Base-by-base conservation (phyloP, 2,113 vertebrate species). In the Cyanistes caeruleus region DNA sequence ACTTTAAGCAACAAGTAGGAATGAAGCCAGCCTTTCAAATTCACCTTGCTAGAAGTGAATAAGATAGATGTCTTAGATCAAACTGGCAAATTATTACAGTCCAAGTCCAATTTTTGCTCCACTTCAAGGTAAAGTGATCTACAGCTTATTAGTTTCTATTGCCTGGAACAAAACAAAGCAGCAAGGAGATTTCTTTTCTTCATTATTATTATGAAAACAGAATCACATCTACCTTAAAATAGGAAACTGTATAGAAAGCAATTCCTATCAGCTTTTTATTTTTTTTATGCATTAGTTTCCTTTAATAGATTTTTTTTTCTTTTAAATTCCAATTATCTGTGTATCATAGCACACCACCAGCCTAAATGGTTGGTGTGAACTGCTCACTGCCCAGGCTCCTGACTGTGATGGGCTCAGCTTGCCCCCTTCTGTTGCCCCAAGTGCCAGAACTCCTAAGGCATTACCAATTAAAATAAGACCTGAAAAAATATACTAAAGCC, bases 151-250 rank as follows among this genome's bases (percentile, higher is more conserved):
- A 64, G 10, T 10, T 88, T 95, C 89, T 76, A 72, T 68, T 81
- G 74, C 49, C 30, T 89, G 37, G 21, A 90, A 95, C n/a, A 90
- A 94, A 95, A 89, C 53, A 82, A 17, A 93, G 28, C 19, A 91
- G 62, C 37, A 75, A 89, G 20, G 39, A 87, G 33, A 30, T 30
- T 39, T 81, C 37, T 44, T 48, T 52, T 13, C 58, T 43, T 37
- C 33, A 41, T 77, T 76, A 64, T 62, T 87, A 59, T 68, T 46
- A 64, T 48, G 35, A 68, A 95, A 91, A 87, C 24, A 85, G 46
- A 90, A 22, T 1, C 9, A 83, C 31, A 65, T 87, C n/a, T 76
- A 63, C 25, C 56, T 94, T 75, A 82, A 92, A 95, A 89, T 2
- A 88, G n/a, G 51, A 58, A 89, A 82, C 21, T 37, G 9, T 22